Conservation (phyloP, 1,140 invertebrate genomes). For the Drosophila athabasca region DNA sequence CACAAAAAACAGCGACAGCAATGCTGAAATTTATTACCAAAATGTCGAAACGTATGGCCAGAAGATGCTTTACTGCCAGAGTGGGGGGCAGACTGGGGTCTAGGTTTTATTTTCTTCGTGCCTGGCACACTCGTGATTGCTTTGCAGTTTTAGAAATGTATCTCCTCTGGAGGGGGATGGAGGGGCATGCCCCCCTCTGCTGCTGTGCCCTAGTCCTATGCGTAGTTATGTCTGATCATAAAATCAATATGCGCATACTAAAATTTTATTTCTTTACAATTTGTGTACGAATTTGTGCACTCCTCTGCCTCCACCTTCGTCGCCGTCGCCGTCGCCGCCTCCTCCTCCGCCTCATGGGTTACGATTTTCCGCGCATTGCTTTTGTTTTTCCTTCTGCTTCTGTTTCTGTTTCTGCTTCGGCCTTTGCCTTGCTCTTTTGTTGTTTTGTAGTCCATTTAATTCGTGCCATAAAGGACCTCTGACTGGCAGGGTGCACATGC, state of each 20-base stretch:
- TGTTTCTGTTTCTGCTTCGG: conserved; percentile 19
- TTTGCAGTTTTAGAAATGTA: conserved; percentile 74
- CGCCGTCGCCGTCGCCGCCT: background rate
- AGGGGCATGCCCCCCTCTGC: too few species aligned
- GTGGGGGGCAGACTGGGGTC: conserved; percentile 17
- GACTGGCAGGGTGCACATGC: conserved; percentile 62
- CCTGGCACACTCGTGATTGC: conserved; percentile 65
- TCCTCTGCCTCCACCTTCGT: background rate
- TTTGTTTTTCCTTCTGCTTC: conserved; percentile 23
- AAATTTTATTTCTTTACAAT: conserved; percentile 83
- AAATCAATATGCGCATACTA: conserved; percentile 83
- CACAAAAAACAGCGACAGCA: conserved; percentile 17
- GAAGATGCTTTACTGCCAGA: conserved; percentile 63
- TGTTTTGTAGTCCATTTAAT: conserved; percentile 79
- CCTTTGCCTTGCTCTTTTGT: conserved; percentile 46
- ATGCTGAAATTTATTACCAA: conserved; percentile 69
- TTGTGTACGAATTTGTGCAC: conserved; percentile 77
- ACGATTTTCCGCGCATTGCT: conserved; percentile 54
- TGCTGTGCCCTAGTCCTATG: conserved; percentile 42
- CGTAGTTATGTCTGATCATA: conserved; percentile 82
- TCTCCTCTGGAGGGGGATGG: too few species aligned
- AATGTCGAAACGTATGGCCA: conserved; percentile 63
- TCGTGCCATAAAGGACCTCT: conserved; percentile 64
- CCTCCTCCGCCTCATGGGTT: conserved; percentile 34
- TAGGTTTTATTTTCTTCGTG: conserved; percentile 53